Base-by-base conservation (phyloP, 2,888 invertebrate genomes). In the Hoplodrina ambigua region DNA sequence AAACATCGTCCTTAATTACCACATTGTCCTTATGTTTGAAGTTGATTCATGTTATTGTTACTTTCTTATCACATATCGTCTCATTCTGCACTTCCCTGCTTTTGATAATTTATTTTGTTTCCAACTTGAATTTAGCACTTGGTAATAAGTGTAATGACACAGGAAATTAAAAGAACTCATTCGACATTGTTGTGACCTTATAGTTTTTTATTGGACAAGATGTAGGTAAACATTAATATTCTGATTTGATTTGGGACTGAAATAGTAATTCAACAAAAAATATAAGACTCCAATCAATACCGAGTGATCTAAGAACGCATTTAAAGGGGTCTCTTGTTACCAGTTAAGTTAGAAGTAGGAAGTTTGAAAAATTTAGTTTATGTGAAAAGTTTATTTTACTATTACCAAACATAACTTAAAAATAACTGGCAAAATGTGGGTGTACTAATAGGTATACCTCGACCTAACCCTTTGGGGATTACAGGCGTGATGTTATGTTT, bases 31-130 rank as follows among this genome's bases (percentile, higher is more conserved):
- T 49, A 52, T 4, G n/a, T 6, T 53, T 49, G n/a, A 57, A n/a
- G 13, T 75, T 50, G 41, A 61, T 69, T n/a, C 5, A 53, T 52
- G 5, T 52, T 13, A 52, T 15, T 20, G n/a, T 37, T 37, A 30
- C 37, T 30, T 54, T 46, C 37, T 10, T 50, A 33, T 44, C 46
- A 30, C 37, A 46, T 54, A 19, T 58, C 30, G 30, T 13, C 20
- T 25, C 19, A 20, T 49, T 46, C 17, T 37, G 25, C 46, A 52
- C 54, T 72, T 52, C 25, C 54, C 30, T 56, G 20, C 1, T 37
- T n/a, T 11, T 58, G n/a, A 44, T 44, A 25, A 56, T 30, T 56
- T 59, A 52, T 60, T 55, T 2, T 50, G 33, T 59, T 59, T 46
- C 66, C 44, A 20, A 25, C 33, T 52, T 17, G 17, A 66, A 41